Percentiles rank a stretch among this genome's conserved stretches.
Evolutionary conservation across 2,113 vertebrate genomes (phyloP).

Genomic region (Ardeotis arabs): DNA sequence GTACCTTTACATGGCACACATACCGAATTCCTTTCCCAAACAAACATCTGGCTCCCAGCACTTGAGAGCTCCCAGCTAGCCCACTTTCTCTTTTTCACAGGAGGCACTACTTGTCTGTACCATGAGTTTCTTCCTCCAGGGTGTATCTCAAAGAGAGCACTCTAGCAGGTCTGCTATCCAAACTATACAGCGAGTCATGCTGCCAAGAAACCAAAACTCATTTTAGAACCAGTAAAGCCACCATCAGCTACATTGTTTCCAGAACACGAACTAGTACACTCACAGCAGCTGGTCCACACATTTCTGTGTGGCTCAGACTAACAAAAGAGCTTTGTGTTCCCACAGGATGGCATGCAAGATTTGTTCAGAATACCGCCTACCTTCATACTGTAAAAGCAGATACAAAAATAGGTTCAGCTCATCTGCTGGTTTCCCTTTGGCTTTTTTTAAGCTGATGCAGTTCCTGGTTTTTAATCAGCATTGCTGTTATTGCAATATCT

Average conservation of each 20-base stretch:
- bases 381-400: neutral
- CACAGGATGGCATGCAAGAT: neutral
- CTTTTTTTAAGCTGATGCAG: neutral
- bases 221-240: neutral
- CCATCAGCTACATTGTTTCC: neutral
- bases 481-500: neutral
- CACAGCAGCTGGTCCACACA: neutral
- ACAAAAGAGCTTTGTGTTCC: constrained; percentile 8
- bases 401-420: neutral
- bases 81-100: neutral
- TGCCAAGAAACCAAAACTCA: constrained; percentile 17
- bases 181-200: neutral
- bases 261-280: neutral
- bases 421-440: neutral
- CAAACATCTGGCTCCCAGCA: neutral
- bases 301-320: neutral
- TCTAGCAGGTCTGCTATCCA: neutral
- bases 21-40: neutral
- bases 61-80: neutral
- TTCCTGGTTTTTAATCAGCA: neutral
- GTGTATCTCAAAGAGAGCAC: neutral
- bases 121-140: neutral
- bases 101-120: neutral
- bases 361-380: neutral
- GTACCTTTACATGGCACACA: neutral